Evolutionary conservation across 2,113 vertebrate genomes (phyloP).

Genomic region (Trematocara stigmaticum): DNA sequence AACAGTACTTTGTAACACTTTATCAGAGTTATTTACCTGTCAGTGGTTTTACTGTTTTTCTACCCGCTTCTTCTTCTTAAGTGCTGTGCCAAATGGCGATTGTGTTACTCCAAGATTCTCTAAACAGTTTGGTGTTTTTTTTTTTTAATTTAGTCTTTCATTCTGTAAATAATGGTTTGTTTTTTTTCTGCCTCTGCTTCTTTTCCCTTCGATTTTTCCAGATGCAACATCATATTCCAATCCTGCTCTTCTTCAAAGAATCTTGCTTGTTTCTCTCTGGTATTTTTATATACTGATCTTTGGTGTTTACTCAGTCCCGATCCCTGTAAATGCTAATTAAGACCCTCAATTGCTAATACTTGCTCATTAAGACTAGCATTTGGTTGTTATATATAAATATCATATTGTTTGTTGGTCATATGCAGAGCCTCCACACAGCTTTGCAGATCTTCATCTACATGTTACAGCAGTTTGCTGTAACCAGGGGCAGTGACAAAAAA

Average conservation of each 20-base stretch:
- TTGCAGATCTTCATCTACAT: background rate
- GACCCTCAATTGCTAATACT: fast-evolving
- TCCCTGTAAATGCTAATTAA: background rate
- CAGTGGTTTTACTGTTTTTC: background rate
- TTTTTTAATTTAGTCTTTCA: background rate
- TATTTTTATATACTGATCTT: background rate
- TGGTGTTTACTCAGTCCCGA: background rate
- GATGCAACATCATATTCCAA: background rate
- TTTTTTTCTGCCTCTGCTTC: background rate
- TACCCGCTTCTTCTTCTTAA: background rate
- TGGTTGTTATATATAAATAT: background rate
- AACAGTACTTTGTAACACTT: background rate
- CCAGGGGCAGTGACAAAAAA: background rate
- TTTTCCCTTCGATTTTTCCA: background rate
- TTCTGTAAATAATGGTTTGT: background rate
- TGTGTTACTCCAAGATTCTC: background rate
- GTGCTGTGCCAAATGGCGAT: background rate
- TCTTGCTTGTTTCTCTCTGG: background rate
- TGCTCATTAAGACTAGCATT: background rate
- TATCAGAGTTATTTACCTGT: background rate
- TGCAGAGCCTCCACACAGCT: background rate
- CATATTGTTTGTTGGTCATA: background rate
- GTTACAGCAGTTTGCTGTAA: background rate
- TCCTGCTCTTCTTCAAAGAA: background rate
- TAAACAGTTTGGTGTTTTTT: background rate